phyloP scores from a whole-genome alignment of 2,113 vertebrate genomes.

The Platichthys stellatus region DNA sequence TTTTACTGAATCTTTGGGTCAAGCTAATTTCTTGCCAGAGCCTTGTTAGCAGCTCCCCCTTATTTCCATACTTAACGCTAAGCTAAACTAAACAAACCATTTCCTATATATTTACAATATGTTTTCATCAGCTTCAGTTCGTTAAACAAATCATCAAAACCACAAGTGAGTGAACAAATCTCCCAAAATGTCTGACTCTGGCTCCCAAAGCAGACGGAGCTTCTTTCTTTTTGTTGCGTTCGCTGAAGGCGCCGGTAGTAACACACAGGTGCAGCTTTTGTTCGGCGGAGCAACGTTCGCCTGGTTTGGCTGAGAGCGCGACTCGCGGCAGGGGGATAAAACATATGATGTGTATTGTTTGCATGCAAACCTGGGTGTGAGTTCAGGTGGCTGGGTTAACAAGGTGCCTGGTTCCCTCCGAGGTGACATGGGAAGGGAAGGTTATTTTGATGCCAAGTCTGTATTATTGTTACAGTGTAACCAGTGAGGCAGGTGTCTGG shows the following conservation, averaged over 20 bases:
- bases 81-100: neutral
- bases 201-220: neutral
- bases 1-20: neutral
- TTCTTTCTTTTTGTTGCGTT: neutral
- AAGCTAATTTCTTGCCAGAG: neutral
- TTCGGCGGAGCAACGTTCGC: neutral
- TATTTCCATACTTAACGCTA: neutral
- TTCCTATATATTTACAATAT: too few relatives aligned
- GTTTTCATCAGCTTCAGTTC: too few relatives aligned
- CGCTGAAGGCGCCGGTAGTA: neutral
- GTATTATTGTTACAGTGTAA: slow-evolving; percentile 77
- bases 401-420: slow-evolving; percentile 66
- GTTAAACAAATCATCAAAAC: neutral
- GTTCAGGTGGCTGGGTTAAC: slow-evolving; percentile 77
- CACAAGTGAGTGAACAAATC: neutral
- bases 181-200: neutral
- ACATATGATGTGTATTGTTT: slow-evolving; percentile 57
- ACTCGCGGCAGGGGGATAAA: slow-evolving; percentile 8
- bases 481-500: slow-evolving; percentile 74
- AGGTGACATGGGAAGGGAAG: slow-evolving; percentile 61
- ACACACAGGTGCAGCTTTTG: slow-evolving; percentile 28
- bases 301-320: slow-evolving; percentile 19
- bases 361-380: slow-evolving; percentile 60
- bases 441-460: slow-evolving; percentile 74
- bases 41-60: neutral